Evolutionary conservation across 2,888 invertebrate species (phyloP), one percentile per base, ranked within the genome.

Genomic region (Cremastobaeus sp.): DNA sequence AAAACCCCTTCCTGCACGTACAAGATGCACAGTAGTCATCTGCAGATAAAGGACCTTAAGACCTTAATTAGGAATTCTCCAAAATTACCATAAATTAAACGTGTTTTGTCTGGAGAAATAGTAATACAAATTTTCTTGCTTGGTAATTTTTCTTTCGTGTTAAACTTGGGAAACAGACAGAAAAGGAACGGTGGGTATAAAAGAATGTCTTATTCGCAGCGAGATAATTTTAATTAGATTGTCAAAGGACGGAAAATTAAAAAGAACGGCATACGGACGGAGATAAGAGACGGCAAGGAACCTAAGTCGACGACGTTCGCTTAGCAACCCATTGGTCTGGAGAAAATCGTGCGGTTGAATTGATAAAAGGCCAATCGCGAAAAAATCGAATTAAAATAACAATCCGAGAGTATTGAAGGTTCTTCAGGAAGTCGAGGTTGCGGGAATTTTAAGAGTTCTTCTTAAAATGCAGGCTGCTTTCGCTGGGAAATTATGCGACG

Each of bases 191-290:
- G n/a, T 48, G 25, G 35, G 28, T 35, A 55, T 34, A 35, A 21
- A 54, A 48, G 71, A 74, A 66, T 65, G 72, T 64, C 70, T 72
- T 78, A 74, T 73, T 69, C 65, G 60, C 48, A 69, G 57, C 52
- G 57, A 83, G 81, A 83, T 84, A 80, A 83, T 82, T 84, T 83
- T 84, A 85, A 85, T 84, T 83, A 83, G 84, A 82, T 83, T 80
- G 75, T 55, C 70, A 50, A 52, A 47, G 47, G 55, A 64, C n/a
- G 15, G 35, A 47, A 39, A 52, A 70, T 47, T 37, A 55, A 12
- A 60, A 52, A 28, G 54, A 41, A 35, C 15, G 9, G 32, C 34
- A 47, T 32, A 20, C 35, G 12, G 66, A 66, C 11, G 12, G 48
- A 43, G 39, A 43, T 39, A 57, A 54, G 50, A 72, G 66, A 43